Evolutionary conservation across 1,140 invertebrate species (phyloP).

Genomic region (Sogatella furcifera): DNA sequence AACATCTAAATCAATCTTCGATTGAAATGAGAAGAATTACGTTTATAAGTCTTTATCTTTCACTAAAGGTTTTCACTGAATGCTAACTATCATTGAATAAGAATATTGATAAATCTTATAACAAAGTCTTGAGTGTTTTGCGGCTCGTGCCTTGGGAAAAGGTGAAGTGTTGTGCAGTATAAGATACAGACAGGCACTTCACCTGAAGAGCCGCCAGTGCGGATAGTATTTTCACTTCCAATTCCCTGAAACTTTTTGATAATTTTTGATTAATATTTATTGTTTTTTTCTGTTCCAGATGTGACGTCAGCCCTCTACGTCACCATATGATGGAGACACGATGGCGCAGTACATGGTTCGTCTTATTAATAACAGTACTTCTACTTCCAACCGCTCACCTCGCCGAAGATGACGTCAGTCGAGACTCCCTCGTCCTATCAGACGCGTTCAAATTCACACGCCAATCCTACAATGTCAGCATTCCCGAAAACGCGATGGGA

Average conservation of each 20-base stretch:
- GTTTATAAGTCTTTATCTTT: too few relatives aligned
- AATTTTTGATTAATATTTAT: not conserved
- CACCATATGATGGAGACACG: not conserved
- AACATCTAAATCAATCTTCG: too few relatives aligned
- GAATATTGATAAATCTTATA: too few relatives aligned
- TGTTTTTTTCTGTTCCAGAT: not conserved
- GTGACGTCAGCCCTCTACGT: not conserved
- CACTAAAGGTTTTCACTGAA: too few relatives aligned
- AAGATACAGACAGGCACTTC: too few relatives aligned
- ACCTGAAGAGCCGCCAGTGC: too few relatives aligned
- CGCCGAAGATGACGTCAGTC: not conserved
- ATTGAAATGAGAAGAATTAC: too few relatives aligned
- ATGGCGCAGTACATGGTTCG: not conserved
- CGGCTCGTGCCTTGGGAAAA: too few relatives aligned
- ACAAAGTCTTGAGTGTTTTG: too few relatives aligned
- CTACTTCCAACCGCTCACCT: not conserved
- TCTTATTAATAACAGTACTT: not conserved
- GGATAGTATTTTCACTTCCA: too few relatives aligned
- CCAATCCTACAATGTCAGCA: slow-evolving; percentile 74
- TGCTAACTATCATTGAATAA: too few relatives aligned
- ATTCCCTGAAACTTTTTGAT: not conserved
- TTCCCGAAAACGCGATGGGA: slow-evolving; percentile 81
- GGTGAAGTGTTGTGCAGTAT: too few relatives aligned
- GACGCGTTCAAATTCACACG: slow-evolving; percentile 53
- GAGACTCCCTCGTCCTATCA: not conserved